Conservation (phyloP, 2,113 vertebrate species). For the Pontoporia blainvillei region DNA sequence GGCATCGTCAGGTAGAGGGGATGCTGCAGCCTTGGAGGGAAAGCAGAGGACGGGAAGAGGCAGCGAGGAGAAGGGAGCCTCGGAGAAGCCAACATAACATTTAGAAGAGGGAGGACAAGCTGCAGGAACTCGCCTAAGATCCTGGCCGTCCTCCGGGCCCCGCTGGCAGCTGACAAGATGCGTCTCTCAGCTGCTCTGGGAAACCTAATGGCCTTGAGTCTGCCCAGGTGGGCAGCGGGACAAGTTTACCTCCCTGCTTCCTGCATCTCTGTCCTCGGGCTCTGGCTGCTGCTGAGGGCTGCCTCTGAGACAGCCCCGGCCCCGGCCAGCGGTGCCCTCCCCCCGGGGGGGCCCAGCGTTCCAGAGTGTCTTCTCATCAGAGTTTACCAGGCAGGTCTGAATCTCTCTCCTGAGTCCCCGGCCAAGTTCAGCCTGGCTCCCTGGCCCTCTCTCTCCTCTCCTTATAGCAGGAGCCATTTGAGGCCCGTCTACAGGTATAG, state of each 20-base stretch:
- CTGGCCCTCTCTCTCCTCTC: slow-evolving; percentile 25
- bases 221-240: slow-evolving; percentile 39
- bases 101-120: background rate
- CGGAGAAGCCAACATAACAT: background rate
- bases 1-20: background rate
- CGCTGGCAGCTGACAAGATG: background rate
- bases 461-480: background rate
- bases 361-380: slow-evolving; percentile 37
- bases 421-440: slow-evolving; percentile 64
- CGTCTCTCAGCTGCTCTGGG: background rate
- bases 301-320: background rate
- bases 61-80: background rate
- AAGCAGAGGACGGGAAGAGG: background rate
- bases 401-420: background rate
- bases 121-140: background rate
- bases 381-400: slow-evolving; percentile 54
- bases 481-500: background rate
- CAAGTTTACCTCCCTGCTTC: slow-evolving; percentile 18
- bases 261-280: background rate
- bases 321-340: background rate
- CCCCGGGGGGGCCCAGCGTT: background rate
- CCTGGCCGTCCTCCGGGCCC: background rate
- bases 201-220: background rate
- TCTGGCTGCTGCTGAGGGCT: background rate
- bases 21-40: background rate